Conservation (phyloP, 2,113 vertebrate genomes). For the Bos indicus region DNA sequence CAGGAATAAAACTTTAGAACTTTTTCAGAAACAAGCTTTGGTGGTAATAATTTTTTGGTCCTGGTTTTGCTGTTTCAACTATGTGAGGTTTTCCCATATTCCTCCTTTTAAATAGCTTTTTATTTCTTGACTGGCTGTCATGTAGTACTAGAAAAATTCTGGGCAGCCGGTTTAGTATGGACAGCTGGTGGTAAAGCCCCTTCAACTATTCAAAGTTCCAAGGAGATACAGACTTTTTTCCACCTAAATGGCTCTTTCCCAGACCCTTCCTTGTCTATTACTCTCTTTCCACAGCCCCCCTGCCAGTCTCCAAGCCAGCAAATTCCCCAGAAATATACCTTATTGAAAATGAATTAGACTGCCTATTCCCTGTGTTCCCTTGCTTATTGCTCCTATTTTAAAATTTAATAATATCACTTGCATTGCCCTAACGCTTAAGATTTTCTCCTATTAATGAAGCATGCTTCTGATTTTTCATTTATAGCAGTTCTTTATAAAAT, state of each 20-base stretch:
- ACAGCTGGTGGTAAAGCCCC: neutral
- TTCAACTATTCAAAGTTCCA: no score
- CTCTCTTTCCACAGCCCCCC: neutral
- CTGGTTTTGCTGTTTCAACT: neutral
- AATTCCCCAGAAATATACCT: neutral
- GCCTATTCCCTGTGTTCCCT: neutral
- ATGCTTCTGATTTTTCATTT: neutral
- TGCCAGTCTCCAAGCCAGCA: neutral
- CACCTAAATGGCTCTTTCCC: no score
- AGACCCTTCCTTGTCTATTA: neutral
- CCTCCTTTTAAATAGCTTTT: neutral
- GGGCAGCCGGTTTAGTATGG: neutral
- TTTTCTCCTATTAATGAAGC: neutral
- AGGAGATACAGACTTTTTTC: neutral
- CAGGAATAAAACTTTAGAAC: neutral
- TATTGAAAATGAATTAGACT: neutral
- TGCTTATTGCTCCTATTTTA: neutral
- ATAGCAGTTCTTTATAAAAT: neutral
- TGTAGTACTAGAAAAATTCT: neutral
- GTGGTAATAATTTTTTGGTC: neutral
- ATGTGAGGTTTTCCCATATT: neutral
- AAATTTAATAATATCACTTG: neutral
- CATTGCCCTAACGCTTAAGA: neutral
- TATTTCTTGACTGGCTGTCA: neutral
- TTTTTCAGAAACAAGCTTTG: neutral